Base-by-base conservation (phyloP, 2,888 invertebrate genomes). In the Tetheella fluctuosa region DNA sequence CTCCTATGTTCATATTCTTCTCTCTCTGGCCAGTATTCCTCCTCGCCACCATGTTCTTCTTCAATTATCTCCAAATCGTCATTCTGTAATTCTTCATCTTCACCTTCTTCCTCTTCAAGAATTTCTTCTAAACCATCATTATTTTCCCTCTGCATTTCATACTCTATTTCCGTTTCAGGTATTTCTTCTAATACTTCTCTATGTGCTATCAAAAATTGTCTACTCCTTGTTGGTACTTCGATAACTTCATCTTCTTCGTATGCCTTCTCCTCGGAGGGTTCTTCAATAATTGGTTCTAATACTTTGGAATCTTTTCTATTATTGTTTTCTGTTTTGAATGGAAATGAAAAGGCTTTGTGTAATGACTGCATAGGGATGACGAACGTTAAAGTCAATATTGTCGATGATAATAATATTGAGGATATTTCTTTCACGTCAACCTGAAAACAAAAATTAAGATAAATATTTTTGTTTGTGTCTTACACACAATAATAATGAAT, bases 301-400 rank as follows among this genome's bases (percentile, higher is more conserved):
- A 70, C 63, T 10, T 64, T 64, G 34, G 61, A 62, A 30, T 76
- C 74, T 54, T 68, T 68, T 52, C 62, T 52, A 37, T 69, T 67
- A 59, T 62, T 63, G 10, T 59, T 62, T 23, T 65, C 58, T 23
- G 69, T 65, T 67, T 73, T 83, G 53, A 69, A 70, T 68, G 79
- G 63, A 57, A 83, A 84, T 1, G 73, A 72, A 57, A 88, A 81
- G 15, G 85, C 48, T 80, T 89, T 91, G 34, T 88, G 87, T 8
- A 92, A 60, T 4, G 88, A 86, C 71, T 95, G 95, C 88, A 95
- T 94, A 3, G 96, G 96, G 69, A 95, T 93, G 72, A 96, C 94
- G 62, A 96, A 94, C 42, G 95, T 89, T 59, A 96, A 75, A 0
- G 96, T 95, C 62, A 96, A 70, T 54, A 95, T 64, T 15, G 89